phyloP scores from a whole-genome alignment of 2,113 vertebrate genomes.

The Alosa alosa region DNA sequence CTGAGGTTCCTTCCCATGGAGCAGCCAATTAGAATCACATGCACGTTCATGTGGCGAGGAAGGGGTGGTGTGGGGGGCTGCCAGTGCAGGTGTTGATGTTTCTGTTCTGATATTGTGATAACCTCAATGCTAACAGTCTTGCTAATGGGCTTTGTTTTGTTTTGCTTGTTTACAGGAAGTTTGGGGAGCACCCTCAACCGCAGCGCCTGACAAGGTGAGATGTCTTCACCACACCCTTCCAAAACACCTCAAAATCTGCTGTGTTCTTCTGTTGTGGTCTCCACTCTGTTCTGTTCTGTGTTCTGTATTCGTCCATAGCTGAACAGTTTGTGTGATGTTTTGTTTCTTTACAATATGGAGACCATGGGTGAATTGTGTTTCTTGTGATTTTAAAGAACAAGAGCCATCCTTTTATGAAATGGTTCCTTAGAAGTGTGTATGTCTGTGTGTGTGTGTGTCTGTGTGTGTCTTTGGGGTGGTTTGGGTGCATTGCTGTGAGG shows the following conservation, averaged over 20 bases:
- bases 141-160: conserved; percentile 53
- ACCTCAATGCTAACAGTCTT: conserved; percentile 34
- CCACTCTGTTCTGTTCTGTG: background rate
- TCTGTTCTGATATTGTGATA: background rate
- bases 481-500: background rate
- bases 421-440: background rate
- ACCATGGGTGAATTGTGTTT: background rate
- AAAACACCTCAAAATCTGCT: background rate
- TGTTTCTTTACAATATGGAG: background rate
- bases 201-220: conserved; percentile 96
- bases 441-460: conserved; percentile 6
- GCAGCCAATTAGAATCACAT: background rate
- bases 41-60: background rate
- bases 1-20: background rate
- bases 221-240: background rate
- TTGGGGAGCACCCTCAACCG: conserved; percentile 98
- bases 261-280: too few species aligned
- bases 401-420: background rate
- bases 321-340: background rate
- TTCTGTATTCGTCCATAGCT: background rate
- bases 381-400: background rate
- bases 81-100: background rate
- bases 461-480: conserved; percentile 22
- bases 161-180: conserved; percentile 83
- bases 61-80: too few species aligned